Conservation (phyloP, 2,797 vertebrate species). For the Onychomys arenicola region DNA sequence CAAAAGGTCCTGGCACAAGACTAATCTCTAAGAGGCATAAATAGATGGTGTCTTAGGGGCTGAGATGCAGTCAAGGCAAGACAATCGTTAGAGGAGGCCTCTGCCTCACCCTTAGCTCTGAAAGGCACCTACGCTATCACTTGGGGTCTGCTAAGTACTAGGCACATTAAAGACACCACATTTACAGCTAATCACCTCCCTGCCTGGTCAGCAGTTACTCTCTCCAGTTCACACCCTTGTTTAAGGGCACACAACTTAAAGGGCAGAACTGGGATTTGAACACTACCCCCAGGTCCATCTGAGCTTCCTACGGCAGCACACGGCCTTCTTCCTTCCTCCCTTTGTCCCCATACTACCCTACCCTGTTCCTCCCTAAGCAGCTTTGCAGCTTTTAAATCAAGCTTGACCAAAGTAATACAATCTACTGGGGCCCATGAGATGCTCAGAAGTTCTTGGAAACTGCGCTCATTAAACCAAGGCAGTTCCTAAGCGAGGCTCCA, state of each 20-base stretch:
- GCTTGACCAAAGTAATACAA: conserved; percentile 48
- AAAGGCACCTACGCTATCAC: background rate
- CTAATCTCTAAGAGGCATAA: background rate
- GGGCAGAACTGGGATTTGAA: background rate
- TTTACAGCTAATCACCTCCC: background rate
- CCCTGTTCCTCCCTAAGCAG: background rate
- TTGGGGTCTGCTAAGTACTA: background rate
- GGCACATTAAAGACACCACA: background rate
- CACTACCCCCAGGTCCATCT: background rate
- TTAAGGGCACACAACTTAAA: background rate
- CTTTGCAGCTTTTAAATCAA: conserved; percentile 70
- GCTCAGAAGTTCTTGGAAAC: conserved; percentile 66
- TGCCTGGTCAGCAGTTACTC: background rate
- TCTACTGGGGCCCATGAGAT: conserved; percentile 23
- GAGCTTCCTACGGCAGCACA: background rate
- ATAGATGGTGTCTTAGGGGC: background rate
- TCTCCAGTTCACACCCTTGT: background rate
- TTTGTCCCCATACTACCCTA: background rate
- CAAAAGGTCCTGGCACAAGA: background rate
- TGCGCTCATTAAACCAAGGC: conserved; percentile 29
- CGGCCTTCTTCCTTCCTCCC: background rate
- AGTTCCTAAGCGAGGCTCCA: conserved; percentile 24
- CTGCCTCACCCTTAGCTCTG: background rate
- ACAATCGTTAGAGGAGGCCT: background rate
- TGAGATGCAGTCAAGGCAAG: background rate